phyloP scores from a whole-genome alignment of 2,888 invertebrate species.

The Coecobrya sp. region DNA sequence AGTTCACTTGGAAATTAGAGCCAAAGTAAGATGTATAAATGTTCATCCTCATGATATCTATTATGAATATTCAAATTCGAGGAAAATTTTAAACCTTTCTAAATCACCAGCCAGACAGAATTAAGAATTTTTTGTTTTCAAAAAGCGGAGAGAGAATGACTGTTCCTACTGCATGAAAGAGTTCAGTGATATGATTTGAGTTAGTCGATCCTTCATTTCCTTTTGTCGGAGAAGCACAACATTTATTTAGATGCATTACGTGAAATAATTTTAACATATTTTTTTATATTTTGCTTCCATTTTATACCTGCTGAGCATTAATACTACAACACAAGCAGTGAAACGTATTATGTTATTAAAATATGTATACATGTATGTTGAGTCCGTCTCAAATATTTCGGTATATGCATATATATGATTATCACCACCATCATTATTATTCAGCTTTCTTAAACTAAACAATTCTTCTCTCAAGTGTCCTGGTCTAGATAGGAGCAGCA shows the following conservation, averaged over 20 bases:
- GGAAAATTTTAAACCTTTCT: not conserved
- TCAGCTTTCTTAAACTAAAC: constrained; percentile 28
- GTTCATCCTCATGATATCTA: not conserved
- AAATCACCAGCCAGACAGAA: constrained; percentile 24
- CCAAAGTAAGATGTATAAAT: not conserved
- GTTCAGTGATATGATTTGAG: constrained; percentile 53
- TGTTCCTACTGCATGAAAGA: not conserved
- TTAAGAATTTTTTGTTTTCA: not conserved
- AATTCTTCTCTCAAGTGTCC: constrained; percentile 30
- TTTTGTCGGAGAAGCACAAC: constrained; percentile 72
- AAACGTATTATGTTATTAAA: constrained; percentile 42
- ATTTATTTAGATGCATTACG: constrained; percentile 80
- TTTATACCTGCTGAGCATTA: constrained; percentile 80
- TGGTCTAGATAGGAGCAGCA: constrained; percentile 49
- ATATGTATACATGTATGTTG: constrained; percentile 38
- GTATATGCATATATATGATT: constrained; percentile 21
- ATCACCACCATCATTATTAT: constrained; percentile 2
- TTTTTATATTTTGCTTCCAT: constrained; percentile 79
- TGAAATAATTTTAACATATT: constrained; percentile 81
- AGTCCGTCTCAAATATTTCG: constrained; percentile 17
- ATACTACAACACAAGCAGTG: constrained; percentile 45
- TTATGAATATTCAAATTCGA: constrained; percentile 2
- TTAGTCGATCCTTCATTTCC: constrained; percentile 58
- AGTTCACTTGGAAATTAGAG: not conserved
- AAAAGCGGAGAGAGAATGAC: not conserved